These are phyloP conservation scores for Notechis scutatus DNA, from an alignment of 2,113 vertebrate genomes.

Conservation along the genomic window DNA sequence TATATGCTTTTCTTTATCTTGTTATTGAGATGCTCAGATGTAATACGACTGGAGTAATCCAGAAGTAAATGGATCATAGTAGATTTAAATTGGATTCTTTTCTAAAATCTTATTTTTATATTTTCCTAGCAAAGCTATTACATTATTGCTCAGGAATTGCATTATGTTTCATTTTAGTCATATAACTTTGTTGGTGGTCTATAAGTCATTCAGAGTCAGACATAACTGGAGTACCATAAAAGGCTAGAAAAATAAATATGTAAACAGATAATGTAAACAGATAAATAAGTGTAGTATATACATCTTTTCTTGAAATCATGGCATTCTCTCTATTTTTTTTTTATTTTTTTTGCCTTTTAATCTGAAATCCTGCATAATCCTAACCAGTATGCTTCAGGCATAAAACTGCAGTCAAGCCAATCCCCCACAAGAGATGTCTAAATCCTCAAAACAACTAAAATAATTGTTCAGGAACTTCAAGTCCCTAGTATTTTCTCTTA, in stretches of 20 bases:
- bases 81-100: not conserved
- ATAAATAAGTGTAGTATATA: not conserved
- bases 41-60: not conserved
- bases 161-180: not conserved
- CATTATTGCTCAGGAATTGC: not conserved
- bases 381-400: constrained; percentile 8
- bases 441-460: constrained; percentile 20
- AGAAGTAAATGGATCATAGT: not conserved
- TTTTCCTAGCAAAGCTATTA: not conserved
- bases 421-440: constrained; percentile 9
- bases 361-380: not conserved
- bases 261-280: not conserved
- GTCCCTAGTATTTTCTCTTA: constrained; percentile 9
- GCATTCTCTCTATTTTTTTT: not conserved
- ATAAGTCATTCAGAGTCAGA: not conserved
- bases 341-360: not conserved
- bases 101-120: not conserved
- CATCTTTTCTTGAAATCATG: not conserved
- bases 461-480: constrained; percentile 42
- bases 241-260: not conserved
- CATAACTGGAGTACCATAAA: not conserved
- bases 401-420: constrained; percentile 13
- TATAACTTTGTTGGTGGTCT: not conserved
- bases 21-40: not conserved
- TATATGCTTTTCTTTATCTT: not conserved